Evolutionary conservation across 2,888 invertebrate species (phyloP).

Genomic region (Idaea dimidiata): DNA sequence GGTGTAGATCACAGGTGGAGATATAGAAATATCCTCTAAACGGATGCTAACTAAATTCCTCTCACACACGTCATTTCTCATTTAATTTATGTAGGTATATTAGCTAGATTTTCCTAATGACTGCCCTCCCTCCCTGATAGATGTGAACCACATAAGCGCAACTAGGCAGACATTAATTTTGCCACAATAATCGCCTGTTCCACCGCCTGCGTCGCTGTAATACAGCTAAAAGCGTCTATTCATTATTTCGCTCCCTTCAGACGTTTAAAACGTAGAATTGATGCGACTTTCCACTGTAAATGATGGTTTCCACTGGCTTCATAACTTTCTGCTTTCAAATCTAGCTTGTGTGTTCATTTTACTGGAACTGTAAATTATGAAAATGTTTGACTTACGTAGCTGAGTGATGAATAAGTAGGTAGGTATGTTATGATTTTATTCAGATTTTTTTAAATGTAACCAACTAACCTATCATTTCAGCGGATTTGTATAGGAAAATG

Average conservation of each 20-base stretch:
- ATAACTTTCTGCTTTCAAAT: background rate
- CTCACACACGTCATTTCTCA: too few relatives aligned
- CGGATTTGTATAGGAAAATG: too few relatives aligned
- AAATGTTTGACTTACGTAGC: slow-evolving; percentile 14
- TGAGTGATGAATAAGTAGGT: too few relatives aligned
- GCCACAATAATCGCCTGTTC: slow-evolving; percentile 59
- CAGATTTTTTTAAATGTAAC: too few relatives aligned
- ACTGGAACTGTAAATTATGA: background rate
- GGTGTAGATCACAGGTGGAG: too few relatives aligned
- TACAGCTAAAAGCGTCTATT: slow-evolving; percentile 68
- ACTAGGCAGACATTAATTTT: slow-evolving; percentile 59
- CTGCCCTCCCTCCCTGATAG: slow-evolving; percentile 43
- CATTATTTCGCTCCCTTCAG: slow-evolving; percentile 47
- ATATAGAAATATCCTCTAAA: too few relatives aligned
- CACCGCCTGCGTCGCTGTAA: slow-evolving; percentile 55
- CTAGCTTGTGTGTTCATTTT: background rate
- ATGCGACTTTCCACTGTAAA: slow-evolving; percentile 35
- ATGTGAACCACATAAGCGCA: slow-evolving; percentile 57
- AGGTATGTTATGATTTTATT: too few relatives aligned
- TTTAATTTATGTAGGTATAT: too few relatives aligned
- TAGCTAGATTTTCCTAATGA: slow-evolving; percentile 13
- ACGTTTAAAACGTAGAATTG: slow-evolving; percentile 42
- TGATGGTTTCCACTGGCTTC: slow-evolving; percentile 10
- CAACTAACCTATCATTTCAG: too few relatives aligned
- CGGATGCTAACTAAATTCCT: too few relatives aligned